phyloP scores from a whole-genome alignment of 2,113 vertebrate species.

The Dendropsophus ebraccatus region DNA sequence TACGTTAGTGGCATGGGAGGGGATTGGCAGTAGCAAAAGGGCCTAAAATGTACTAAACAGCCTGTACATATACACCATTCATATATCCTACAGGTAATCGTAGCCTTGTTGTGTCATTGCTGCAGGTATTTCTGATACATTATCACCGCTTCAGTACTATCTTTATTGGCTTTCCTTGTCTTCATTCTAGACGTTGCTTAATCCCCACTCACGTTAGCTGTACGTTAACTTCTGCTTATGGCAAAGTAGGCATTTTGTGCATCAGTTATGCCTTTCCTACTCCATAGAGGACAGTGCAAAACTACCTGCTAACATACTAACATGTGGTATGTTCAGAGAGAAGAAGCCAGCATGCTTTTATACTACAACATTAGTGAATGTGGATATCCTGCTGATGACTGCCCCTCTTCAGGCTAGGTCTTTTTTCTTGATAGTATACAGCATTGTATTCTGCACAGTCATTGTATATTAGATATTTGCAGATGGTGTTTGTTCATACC shows the following conservation, averaged over 20 bases:
- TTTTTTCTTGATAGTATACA: background rate
- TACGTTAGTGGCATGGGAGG: slow-evolving; percentile 63
- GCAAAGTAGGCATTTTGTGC: background rate
- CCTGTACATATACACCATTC: background rate
- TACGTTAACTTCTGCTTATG: background rate
- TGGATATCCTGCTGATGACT: no score
- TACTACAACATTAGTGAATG: background rate
- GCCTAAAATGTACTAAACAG: background rate
- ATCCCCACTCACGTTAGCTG: background rate
- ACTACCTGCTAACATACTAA: background rate
- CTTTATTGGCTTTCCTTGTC: background rate
- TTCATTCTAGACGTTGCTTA: background rate
- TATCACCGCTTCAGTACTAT: background rate
- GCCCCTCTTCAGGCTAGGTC: no score
- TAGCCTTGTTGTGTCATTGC: background rate
- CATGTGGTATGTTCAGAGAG: background rate
- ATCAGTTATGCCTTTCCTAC: background rate
- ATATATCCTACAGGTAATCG: background rate
- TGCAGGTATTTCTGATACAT: background rate
- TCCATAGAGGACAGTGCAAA: background rate
- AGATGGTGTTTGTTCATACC: background rate
- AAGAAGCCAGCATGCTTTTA: background rate
- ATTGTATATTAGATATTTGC: background rate
- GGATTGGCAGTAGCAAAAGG: background rate
- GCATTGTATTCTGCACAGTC: background rate